Conservation (phyloP, 2,113 vertebrate species). For the Aptenodytes patagonicus region DNA sequence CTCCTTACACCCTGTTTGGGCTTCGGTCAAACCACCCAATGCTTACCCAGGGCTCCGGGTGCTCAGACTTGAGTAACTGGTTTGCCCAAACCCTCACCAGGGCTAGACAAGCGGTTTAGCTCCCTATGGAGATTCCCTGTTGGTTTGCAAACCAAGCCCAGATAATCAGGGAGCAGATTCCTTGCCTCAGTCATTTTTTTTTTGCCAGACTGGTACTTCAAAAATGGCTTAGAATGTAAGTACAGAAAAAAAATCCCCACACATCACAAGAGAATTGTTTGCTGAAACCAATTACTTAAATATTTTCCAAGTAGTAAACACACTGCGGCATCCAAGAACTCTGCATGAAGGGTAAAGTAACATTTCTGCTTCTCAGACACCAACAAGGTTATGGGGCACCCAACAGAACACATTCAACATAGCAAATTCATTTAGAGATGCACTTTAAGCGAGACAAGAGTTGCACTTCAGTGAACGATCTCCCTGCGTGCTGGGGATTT, state of each 20-base stretch:
- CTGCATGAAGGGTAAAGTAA: neutral
- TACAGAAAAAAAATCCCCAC: neutral
- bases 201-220: neutral
- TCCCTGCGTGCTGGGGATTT: neutral
- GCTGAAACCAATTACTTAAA: neutral
- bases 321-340: neutral
- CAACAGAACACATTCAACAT: accelerated
- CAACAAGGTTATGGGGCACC: neutral
- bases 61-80: neutral
- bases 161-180: neutral
- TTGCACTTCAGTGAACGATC: neutral
- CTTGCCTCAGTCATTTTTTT: neutral
- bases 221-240: neutral
- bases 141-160: neutral
- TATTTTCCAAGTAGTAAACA: constrained; percentile 5
- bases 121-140: neutral
- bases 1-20: neutral
- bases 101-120: accelerated
- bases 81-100: neutral
- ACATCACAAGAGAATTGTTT: neutral
- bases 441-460: neutral
- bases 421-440: neutral
- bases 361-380: neutral
- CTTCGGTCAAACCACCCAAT: neutral
- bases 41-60: accelerated